Base-by-base conservation (phyloP, 2,113 vertebrate genomes). In the Butastur rufipennis region DNA sequence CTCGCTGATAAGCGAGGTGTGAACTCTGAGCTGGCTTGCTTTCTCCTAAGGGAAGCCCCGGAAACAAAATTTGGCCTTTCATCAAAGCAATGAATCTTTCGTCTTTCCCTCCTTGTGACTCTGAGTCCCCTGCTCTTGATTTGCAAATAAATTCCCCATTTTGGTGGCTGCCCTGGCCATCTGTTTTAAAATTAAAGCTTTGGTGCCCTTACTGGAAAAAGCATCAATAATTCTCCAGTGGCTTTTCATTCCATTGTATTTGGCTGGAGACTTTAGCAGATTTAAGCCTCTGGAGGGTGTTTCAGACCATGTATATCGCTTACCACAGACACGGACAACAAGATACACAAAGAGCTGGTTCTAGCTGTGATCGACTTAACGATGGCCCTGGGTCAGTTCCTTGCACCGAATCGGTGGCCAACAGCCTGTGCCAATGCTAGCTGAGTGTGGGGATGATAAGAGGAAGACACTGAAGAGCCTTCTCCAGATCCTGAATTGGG, bases 151-250 rank as follows among this genome's bases (percentile, higher is more conserved):
- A 98, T 98, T 95, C 82, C 94, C 72, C 7, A 7, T 86, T 97
- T 95, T 98, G 96, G 96, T 98, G 91, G 68, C 92, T 94, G 95
- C 88, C 96, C 86, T 10, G 17, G 93, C 92, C 88, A 92, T 98
- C 95, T 58, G 36, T 98, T 98, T 97, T 92, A 93, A 96, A 97
- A 98, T 95, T 86, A 97, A 97, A 97, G 91, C 97, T 96, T 95
- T 87, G 91, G 88, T 52, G 52, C 88, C 90, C 55, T 85, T 97
- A 95, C 79, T 88, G 63, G 82, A 90, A 96, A 83, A 90, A 93
- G 92, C 86, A 67, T 97, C 97, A 97, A 92, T 97, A 98, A 97
- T 90, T 92, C 79, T 53, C 27, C 16, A 9, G 75, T 7, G 32
- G 87, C 56, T 89, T 97, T 97, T 97, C 91, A 66, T 90, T 47